Conservation (phyloP, 2,797 vertebrate genomes). For the Gallirallus australis region DNA sequence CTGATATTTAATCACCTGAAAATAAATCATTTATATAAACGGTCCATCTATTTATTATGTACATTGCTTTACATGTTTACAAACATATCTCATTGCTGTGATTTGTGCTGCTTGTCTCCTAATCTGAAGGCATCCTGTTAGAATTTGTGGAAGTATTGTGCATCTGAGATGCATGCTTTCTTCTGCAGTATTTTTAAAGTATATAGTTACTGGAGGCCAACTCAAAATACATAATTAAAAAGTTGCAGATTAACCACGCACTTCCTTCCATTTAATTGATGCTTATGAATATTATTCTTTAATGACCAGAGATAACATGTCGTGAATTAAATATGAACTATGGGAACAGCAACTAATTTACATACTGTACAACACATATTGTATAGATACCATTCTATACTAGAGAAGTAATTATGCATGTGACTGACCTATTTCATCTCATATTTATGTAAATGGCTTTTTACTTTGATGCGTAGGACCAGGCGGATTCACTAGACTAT, state of each 20-base stretch:
- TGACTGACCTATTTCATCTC: neutral
- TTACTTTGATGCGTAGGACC: neutral
- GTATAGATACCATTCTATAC: neutral
- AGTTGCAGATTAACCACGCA: neutral
- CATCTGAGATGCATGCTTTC: neutral
- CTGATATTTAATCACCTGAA: neutral
- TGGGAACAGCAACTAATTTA: neutral
- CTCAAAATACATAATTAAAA: conserved; percentile 17
- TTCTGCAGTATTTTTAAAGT: neutral
- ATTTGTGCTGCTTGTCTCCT: conserved; percentile 5
- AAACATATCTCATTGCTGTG: neutral
- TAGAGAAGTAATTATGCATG: neutral
- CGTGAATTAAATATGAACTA: conserved; percentile 37
- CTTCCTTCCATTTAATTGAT: conserved; percentile 18
- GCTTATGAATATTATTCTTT: conserved; percentile 30
- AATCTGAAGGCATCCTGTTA: neutral
- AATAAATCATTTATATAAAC: neutral
- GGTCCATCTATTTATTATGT: neutral
- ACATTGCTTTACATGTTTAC: neutral
- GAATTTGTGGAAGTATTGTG: neutral
- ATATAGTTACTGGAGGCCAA: neutral
- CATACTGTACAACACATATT: neutral
- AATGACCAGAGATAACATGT: neutral
- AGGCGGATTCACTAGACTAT: neutral
- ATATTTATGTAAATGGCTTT: neutral